phyloP scores from a whole-genome alignment of 1,140 invertebrate genomes.

The Zaprionus capensis region DNA sequence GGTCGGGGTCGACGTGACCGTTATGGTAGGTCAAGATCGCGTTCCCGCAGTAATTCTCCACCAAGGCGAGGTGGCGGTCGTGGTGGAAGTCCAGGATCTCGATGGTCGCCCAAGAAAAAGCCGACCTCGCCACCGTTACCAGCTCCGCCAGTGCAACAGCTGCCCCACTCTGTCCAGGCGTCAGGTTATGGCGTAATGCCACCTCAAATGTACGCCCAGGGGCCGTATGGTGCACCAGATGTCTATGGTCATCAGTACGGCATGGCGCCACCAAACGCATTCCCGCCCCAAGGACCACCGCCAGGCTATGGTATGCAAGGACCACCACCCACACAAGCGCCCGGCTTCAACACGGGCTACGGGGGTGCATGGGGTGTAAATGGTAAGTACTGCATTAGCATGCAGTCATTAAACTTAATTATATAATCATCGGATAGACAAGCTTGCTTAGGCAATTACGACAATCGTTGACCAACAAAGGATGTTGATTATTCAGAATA shows the following conservation, averaged over 20 bases:
- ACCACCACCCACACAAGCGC: slow-evolving; percentile 50
- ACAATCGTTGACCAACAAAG: no score
- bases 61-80: slow-evolving; percentile 45
- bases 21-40: slow-evolving; percentile 56
- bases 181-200: slow-evolving; percentile 61
- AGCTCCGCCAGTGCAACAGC: slow-evolving; percentile 40
- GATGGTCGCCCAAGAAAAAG: slow-evolving; percentile 80
- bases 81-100: slow-evolving; percentile 38
- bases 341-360: slow-evolving; percentile 57
- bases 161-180: slow-evolving; percentile 44
- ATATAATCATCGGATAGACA: not conserved
- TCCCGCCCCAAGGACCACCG: slow-evolving; percentile 56
- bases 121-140: slow-evolving; percentile 68
- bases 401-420: not conserved
- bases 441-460: no score
- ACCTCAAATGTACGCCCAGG: slow-evolving; percentile 60
- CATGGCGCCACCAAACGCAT: slow-evolving; percentile 59
- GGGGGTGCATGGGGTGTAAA: slow-evolving; percentile 70
- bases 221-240: slow-evolving; percentile 54
- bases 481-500: no score
- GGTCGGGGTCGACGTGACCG: slow-evolving; percentile 61
- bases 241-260: slow-evolving; percentile 70
- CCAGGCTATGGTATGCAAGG: slow-evolving; percentile 61
- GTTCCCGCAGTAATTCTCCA: slow-evolving; percentile 64
- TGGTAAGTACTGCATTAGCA: slow-evolving; percentile 49